A percentile compares a stretch with the other conserved stretches of the same genome.
phyloP scores from a whole-genome alignment of 35 echinoderm and acorn worm species.

The Diadema setosum region DNA sequence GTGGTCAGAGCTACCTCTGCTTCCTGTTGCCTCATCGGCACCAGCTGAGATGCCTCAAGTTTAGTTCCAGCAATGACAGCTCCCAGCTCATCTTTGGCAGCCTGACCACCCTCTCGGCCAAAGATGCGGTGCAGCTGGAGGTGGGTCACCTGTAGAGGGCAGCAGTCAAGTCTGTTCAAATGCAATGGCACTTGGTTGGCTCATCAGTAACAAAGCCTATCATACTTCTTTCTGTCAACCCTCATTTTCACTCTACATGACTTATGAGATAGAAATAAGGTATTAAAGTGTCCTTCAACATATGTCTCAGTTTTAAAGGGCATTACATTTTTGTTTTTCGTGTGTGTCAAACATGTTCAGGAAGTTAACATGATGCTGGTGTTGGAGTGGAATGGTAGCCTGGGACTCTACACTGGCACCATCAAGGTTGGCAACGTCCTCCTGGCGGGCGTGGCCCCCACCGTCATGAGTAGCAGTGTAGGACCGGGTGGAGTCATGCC shows the following conservation, averaged over 20 bases:
- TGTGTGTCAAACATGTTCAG: no score
- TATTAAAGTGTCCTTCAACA: no score
- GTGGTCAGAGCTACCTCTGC: constrained; percentile 79
- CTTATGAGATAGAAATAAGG: no score
- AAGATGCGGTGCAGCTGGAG: constrained; percentile 74
- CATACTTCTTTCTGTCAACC: no score
- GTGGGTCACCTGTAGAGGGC: constrained; percentile 8
- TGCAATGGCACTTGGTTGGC: no score
- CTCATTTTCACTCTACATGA: no score
- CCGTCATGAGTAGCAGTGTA: not conserved
- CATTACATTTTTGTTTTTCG: no score
- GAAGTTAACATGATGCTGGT: constrained; percentile 79
- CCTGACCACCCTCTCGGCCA: constrained; percentile 40
- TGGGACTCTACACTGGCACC: constrained; percentile 82
- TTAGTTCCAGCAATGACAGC: constrained; percentile 65
- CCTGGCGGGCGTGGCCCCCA: not conserved
- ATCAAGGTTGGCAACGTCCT: constrained; percentile 55
- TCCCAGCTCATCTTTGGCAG: constrained; percentile 83
- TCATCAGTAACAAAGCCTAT: no score
- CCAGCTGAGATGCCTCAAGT: constrained; percentile 82
- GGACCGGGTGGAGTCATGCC: constrained; percentile 25
- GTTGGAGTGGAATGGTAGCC: constrained; percentile 56
- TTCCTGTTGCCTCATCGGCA: constrained; percentile 52
- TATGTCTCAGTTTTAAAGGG: no score
- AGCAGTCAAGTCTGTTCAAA: no score